These are phyloP conservation scores for Sarcoramphus papa DNA, from an alignment of 2,797 vertebrate species.

Conservation along the genomic window DNA sequence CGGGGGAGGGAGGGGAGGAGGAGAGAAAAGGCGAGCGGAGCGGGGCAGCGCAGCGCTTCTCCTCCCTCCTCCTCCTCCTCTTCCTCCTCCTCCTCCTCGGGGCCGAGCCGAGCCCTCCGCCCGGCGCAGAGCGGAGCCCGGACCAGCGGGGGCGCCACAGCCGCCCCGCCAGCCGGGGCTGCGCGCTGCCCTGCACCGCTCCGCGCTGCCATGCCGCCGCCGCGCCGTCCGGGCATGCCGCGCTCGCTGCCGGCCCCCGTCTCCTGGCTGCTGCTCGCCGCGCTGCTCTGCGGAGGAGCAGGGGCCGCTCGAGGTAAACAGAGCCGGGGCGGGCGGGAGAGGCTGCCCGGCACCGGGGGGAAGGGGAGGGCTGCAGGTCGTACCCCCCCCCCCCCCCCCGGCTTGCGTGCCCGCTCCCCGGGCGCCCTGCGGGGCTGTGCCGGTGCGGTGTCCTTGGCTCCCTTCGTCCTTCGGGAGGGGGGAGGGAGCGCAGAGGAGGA, in stretches of 20 bases:
- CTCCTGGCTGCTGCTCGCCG: constrained; percentile 27
- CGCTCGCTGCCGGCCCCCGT: not conserved
- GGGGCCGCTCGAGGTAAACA: constrained; percentile 55
- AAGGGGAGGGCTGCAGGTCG: not conserved
- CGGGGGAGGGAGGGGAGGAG: not conserved
- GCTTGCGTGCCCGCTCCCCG: not conserved
- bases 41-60: not conserved
- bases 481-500: not conserved
- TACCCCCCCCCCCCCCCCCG: not conserved
- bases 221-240: constrained; percentile 17
- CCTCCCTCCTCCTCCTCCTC: not conserved
- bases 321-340: not conserved
- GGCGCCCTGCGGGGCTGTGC: not conserved
- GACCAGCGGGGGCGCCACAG: constrained; percentile 28
- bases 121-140: constrained; percentile 1
- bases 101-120: constrained; percentile 7
- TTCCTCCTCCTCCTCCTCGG: not conserved
- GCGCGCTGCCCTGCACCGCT: constrained; percentile 4
- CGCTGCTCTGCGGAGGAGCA: constrained; percentile 37
- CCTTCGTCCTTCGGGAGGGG: not conserved
- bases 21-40: not conserved
- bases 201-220: not conserved
- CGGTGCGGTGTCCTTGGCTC: not conserved
- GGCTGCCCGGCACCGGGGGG: not conserved
- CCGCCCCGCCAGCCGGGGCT: constrained; percentile 20